A percentile compares a stretch with the other conserved stretches of the same genome.
phyloP scores from a whole-genome alignment of 2,797 vertebrate species.

The Phaenicophaeus curvirostris region DNA sequence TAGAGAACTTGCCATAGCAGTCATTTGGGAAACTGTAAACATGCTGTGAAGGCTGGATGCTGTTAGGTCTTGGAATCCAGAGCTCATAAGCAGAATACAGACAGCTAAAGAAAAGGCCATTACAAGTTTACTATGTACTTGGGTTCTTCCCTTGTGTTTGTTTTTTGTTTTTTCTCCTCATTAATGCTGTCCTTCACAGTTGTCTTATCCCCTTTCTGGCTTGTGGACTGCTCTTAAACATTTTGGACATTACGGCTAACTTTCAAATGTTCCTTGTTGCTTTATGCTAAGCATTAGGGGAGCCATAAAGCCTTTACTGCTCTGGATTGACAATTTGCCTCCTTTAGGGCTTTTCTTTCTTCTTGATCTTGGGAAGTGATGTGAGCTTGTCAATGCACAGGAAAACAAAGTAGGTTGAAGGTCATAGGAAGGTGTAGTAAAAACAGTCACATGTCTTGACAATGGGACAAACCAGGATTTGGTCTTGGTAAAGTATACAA shows the following conservation, averaged over 20 bases:
- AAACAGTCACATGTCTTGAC: background rate
- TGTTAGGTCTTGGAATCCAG: background rate
- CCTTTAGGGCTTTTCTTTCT: conserved; percentile 9
- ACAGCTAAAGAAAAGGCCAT: background rate
- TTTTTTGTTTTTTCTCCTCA: background rate
- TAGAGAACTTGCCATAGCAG: background rate
- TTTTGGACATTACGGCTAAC: background rate
- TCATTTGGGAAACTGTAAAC: background rate
- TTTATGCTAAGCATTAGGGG: background rate
- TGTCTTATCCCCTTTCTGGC: background rate
- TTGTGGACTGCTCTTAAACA: background rate
- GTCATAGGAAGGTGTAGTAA: background rate
- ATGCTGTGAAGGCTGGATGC: background rate
- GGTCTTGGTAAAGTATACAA: background rate
- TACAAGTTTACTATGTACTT: background rate
- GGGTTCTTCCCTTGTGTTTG: background rate
- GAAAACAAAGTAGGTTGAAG: background rate
- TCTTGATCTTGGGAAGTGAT: background rate
- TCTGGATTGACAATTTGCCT: background rate
- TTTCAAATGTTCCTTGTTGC: background rate
- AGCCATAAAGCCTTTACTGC: conserved; percentile 15
- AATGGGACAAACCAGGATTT: background rate
- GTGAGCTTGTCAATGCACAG: background rate
- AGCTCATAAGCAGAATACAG: background rate
- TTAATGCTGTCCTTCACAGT: background rate